Evolutionary conservation across 2,797 vertebrate species (phyloP).

Genomic region (Amblyraja radiata): DNA sequence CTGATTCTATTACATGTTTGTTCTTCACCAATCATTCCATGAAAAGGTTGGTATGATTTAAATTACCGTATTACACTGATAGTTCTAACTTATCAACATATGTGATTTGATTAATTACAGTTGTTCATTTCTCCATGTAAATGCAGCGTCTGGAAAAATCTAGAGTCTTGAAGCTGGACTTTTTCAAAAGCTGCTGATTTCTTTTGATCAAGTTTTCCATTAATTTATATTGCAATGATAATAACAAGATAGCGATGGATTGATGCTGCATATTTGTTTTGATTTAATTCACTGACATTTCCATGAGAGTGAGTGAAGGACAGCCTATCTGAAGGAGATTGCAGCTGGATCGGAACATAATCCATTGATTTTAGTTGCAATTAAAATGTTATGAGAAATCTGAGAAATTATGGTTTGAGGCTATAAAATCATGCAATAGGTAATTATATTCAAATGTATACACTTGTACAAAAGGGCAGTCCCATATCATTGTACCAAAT

Average conservation of each 20-base stretch:
- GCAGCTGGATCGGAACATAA: neutral
- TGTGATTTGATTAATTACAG: neutral
- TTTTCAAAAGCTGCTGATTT: too few relatives aligned
- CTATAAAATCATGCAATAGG: neutral
- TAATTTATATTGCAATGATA: too few relatives aligned
- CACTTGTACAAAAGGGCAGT: neutral
- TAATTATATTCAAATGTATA: neutral
- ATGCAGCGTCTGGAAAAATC: neutral
- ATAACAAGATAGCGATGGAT: neutral
- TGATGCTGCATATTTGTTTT: neutral
- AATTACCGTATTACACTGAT: neutral
- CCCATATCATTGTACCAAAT: neutral
- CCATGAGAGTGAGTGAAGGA: neutral
- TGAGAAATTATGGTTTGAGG: neutral
- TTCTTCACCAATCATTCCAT: conserved; percentile 67
- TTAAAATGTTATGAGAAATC: neutral
- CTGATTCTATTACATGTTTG: conserved; percentile 81
- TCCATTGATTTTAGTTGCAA: neutral
- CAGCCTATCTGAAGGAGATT: neutral
- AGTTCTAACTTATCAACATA: neutral
- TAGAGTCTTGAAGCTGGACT: neutral
- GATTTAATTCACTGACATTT: neutral
- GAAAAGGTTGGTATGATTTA: conserved; percentile 57
- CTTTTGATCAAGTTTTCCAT: too few relatives aligned
- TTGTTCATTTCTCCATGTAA: neutral